Percentiles rank a stretch among this genome's conserved stretches.
These are phyloP conservation scores for Cheilosia scutellata DNA, from an alignment of 2,888 invertebrate genomes.

Conservation along the genomic window DNA sequence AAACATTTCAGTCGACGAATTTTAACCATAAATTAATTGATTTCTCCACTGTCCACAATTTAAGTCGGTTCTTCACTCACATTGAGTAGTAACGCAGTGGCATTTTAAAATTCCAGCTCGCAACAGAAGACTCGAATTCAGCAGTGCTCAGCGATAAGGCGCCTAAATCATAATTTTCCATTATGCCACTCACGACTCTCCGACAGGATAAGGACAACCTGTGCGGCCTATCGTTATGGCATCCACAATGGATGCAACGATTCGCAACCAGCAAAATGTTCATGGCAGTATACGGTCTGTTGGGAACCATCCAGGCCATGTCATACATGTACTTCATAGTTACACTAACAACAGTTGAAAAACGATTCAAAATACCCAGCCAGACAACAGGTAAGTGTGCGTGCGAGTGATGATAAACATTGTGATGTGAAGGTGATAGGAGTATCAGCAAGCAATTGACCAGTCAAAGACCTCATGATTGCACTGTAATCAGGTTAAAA, in stretches of 20 bases:
- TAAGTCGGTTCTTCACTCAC: slow-evolving; percentile 28
- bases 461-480: slow-evolving; percentile 12
- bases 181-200: slow-evolving; percentile 40
- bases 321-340: slow-evolving; percentile 88
- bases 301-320: slow-evolving; percentile 88
- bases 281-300: slow-evolving; percentile 86
- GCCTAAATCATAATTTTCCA: not conserved
- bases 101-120: slow-evolving; percentile 28
- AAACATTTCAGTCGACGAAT: slow-evolving; percentile 52
- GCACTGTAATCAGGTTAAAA: too few relatives aligned
- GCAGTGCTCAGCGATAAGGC: not conserved
- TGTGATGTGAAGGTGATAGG: not conserved
- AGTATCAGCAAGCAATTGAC: slow-evolving; percentile 13
- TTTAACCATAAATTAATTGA: slow-evolving; percentile 64
- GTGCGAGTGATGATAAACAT: not conserved
- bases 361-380: slow-evolving; percentile 88
- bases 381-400: slow-evolving; percentile 86
- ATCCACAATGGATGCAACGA: slow-evolving; percentile 86
- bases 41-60: slow-evolving; percentile 48
- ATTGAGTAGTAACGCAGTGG: slow-evolving; percentile 28
- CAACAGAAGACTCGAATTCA: slow-evolving; percentile 3
- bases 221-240: slow-evolving; percentile 86
- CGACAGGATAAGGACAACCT: slow-evolving; percentile 71
- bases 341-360: slow-evolving; percentile 88
- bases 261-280: slow-evolving; percentile 86